Evolutionary conservation across 2,797 vertebrate genomes (phyloP), one percentile per base, ranked within the genome.

Genomic region (Enteromius afrohamiltoni): DNA sequence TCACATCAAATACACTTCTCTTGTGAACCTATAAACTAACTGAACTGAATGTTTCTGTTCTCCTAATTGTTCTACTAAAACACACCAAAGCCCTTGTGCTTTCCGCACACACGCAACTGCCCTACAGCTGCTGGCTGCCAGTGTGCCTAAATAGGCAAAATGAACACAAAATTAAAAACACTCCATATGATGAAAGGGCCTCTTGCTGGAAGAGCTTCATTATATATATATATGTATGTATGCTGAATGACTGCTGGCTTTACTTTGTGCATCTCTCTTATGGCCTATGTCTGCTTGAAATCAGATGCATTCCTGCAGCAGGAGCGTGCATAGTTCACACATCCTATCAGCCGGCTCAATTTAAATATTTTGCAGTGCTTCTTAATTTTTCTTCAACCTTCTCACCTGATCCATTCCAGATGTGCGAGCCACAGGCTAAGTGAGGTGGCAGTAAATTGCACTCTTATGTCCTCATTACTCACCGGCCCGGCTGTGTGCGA

Each of bases 341-440:
- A 45, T 77, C 82, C 64, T 68, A 68, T 77, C 85, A 90, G 87
- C 86, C 89, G 45, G 29, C 89, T 91, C 89, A 91, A 89, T 91
- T 92, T 90, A 92, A 93, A 93, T 90, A 91, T 92, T 92, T 93
- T 88, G 89, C 87, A 64, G 84, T 80, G 91, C 89, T 93, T 92
- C 87, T 91, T 93, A 91, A 91, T 92, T 93, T 93, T 92, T 86
- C 85, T 92, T 89, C 78, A 79, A 78, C 69, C 58, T 81, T 86
- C 86, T 85, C 74, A 90, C 70, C 87, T 91, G 90, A 93, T 93
- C 55, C 85, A 47, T 93, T 93, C 92, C 92, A 94, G 92, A 93
- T 93, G 93, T 90, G 86, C 9, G 3, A 84, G 75, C 75, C 76
- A 73, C 58, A 87, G 90, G 87, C 87, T 87, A 86, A 91, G 83